Conservation (phyloP, 1,140 invertebrate species). For the Physella acuta region DNA sequence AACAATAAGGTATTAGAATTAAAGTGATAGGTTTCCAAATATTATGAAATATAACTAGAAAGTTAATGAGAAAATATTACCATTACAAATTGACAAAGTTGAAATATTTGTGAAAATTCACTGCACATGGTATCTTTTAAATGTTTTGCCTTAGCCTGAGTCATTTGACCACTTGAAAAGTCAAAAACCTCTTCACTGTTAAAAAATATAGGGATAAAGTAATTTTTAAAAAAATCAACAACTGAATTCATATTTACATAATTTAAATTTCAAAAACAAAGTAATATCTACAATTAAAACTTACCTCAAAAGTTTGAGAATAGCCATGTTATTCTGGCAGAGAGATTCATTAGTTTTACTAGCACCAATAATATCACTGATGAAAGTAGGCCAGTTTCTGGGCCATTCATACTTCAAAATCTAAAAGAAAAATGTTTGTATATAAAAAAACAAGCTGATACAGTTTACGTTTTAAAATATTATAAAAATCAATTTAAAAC, state of each 20-base stretch:
- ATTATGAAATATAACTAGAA: no score
- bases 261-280: no score
- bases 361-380: constrained; percentile 96
- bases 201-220: constrained; percentile 29
- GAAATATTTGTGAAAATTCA: constrained; percentile 97
- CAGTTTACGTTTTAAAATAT: no score
- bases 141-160: constrained; percentile 98
- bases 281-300: no score
- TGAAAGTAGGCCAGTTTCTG: constrained; percentile 99
- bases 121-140: constrained; percentile 99
- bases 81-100: constrained; percentile 95
- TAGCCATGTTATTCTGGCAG: constrained; percentile 99
- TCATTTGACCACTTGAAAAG: constrained; percentile 95
- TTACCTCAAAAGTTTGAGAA: constrained; percentile 86
- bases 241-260: no score
- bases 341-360: constrained; percentile 98
- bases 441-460: constrained; percentile 7
- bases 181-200: constrained; percentile 97
- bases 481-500: no score
- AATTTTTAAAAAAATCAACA: no score
- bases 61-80: constrained; percentile 53
- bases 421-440: constrained; percentile 62
- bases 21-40: no score
- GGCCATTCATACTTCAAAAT: constrained; percentile 99
- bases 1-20: no score